A percentile compares a stretch with the other conserved stretches of the same genome.
Evolutionary conservation across 2,888 invertebrate genomes (phyloP).

Genomic region (Epinotia brunnichana): DNA sequence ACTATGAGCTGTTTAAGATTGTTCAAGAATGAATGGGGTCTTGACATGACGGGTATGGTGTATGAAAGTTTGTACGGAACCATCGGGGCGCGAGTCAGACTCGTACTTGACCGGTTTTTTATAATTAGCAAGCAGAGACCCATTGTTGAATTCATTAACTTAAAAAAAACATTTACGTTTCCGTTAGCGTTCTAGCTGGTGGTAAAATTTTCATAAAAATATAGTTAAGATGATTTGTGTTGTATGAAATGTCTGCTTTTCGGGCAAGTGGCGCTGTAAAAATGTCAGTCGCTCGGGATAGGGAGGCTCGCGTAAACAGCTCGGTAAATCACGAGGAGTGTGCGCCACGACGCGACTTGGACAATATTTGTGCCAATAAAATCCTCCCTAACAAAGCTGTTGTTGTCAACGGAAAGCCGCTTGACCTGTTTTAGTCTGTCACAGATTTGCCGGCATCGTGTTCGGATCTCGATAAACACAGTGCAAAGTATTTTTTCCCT

Average conservation of each 20-base stretch:
- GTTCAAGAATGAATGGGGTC: too few relatives aligned
- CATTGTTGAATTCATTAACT: constrained; percentile 34
- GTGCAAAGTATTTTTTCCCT: constrained; percentile 33
- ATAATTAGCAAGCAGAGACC: constrained; percentile 37
- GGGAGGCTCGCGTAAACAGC: constrained; percentile 78
- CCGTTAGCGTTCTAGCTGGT: constrained; percentile 46
- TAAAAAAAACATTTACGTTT: constrained; percentile 40
- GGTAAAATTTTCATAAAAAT: constrained; percentile 66
- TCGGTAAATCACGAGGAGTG: constrained; percentile 79
- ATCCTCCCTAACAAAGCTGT: constrained; percentile 80
- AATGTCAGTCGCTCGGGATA: constrained; percentile 71
- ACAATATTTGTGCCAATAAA: constrained; percentile 83
- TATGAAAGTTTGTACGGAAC: too few relatives aligned
- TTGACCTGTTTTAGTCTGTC: constrained; percentile 76
- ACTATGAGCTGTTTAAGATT: too few relatives aligned
- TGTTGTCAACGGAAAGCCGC: constrained; percentile 78
- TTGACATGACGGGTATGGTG: too few relatives aligned
- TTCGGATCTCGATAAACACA: constrained; percentile 53
- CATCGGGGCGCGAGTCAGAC: too few relatives aligned
- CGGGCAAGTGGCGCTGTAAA: constrained; percentile 72
- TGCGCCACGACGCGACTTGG: constrained; percentile 75
- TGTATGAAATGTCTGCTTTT: constrained; percentile 70
- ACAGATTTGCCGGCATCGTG: constrained; percentile 63
- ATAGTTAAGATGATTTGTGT: constrained; percentile 71
- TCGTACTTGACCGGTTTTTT: too few relatives aligned